A percentile compares a stretch with the other conserved stretches of the same genome.
These are phyloP conservation scores for Coelinius sp. DNA, from an alignment of 2,888 invertebrate genomes.

Conservation along the genomic window DNA sequence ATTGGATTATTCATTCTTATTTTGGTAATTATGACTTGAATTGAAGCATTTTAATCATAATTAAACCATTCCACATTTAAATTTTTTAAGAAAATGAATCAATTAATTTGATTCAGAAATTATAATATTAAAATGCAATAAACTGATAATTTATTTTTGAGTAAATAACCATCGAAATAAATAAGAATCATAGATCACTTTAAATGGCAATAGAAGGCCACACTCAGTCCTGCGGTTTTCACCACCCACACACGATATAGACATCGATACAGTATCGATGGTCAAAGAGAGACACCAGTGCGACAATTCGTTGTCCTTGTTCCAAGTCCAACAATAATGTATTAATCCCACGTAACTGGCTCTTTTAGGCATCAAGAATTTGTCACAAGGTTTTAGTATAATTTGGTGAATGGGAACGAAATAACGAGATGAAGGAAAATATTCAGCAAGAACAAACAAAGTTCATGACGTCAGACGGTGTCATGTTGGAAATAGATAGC, in stretches of 20 bases:
- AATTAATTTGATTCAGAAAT: no score
- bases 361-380: conserved; percentile 16
- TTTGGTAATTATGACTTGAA: not conserved
- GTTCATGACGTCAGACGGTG: conserved; percentile 1
- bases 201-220: conserved; percentile 56
- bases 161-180: conserved; percentile 39
- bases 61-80: no score
- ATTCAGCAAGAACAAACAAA: not conserved
- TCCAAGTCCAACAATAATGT: conserved; percentile 8
- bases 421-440: not conserved
- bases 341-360: conserved; percentile 14
- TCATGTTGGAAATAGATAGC: not conserved
- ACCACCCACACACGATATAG: conserved; percentile 51
- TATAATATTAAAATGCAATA: no score
- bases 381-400: conserved; percentile 24
- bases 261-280: conserved; percentile 54
- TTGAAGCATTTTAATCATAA: no score
- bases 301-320: conserved; percentile 32
- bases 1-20: not conserved
- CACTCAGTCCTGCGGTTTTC: conserved; percentile 52
- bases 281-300: conserved; percentile 49
- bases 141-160: no score
- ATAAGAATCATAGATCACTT: conserved; percentile 39
- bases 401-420: conserved; percentile 20
- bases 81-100: no score